Conservation (phyloP, 2,888 invertebrate genomes). For the Seladonia tumulorum region DNA sequence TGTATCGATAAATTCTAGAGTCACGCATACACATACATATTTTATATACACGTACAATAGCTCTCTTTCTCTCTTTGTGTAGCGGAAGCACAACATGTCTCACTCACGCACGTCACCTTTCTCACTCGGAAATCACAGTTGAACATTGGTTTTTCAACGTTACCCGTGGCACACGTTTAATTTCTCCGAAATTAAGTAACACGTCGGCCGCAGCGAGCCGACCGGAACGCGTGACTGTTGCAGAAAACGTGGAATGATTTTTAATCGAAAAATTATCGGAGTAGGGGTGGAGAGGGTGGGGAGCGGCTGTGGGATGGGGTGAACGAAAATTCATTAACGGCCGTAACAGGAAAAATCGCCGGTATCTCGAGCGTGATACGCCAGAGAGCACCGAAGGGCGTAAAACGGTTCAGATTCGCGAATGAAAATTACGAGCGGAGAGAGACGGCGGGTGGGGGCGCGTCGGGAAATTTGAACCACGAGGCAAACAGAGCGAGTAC, state of each 20-base stretch:
- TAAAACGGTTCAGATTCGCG: neutral
- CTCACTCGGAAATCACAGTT: slow-evolving; percentile 73
- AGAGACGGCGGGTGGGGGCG: neutral
- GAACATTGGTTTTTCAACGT: slow-evolving; percentile 71
- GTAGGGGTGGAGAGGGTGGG: too few species aligned
- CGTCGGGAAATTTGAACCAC: slow-evolving; percentile 2
- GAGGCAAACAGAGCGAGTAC: slow-evolving; percentile 16
- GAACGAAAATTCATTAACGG: slow-evolving; percentile 10
- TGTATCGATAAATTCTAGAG: slow-evolving; percentile 59
- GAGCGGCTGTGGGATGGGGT: neutral
- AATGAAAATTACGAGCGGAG: slow-evolving; percentile 12
- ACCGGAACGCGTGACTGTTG: neutral
- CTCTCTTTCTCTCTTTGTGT: slow-evolving; percentile 36
- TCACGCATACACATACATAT: slow-evolving; percentile 47
- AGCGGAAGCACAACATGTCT: slow-evolving; percentile 57
- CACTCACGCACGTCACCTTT: slow-evolving; percentile 58
- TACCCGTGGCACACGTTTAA: slow-evolving; percentile 63
- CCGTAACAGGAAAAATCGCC: neutral
- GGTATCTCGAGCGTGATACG: neutral
- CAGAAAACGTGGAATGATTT: slow-evolving; percentile 32
- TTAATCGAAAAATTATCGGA: slow-evolving; percentile 42
- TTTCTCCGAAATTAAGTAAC: slow-evolving; percentile 43
- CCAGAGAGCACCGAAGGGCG: neutral
- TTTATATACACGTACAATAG: slow-evolving; percentile 46
- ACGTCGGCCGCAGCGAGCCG: slow-evolving; percentile 28